phyloP scores from a whole-genome alignment of 2,113 vertebrate species.

The Pica pica region DNA sequence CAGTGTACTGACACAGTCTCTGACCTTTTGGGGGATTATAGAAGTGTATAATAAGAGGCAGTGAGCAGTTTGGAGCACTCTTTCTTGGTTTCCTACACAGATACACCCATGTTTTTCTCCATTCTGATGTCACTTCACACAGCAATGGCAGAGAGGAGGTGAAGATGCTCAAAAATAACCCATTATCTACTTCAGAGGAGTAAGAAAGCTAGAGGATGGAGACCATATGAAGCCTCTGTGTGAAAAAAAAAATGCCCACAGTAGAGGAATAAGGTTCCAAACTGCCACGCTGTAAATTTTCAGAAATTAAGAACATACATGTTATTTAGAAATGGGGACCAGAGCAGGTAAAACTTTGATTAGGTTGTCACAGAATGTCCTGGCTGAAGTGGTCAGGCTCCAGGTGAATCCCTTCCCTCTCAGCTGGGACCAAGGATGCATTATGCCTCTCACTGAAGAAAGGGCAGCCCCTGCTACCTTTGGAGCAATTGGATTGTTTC shows the following conservation, averaged over 20 bases:
- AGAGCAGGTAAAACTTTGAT: not conserved
- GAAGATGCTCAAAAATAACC: not conserved
- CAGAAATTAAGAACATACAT: not conserved
- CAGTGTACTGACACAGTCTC: not conserved
- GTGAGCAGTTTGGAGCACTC: not conserved
- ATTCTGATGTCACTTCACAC: not conserved
- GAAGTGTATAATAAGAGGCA: not conserved
- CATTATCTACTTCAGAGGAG: not conserved
- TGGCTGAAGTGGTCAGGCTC: not conserved
- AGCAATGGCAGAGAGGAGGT: not conserved
- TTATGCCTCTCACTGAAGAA: not conserved
- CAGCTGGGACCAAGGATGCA: not conserved
- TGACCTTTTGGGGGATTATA: not conserved
- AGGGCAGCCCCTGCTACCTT: not conserved
- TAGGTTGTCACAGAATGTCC: not conserved
- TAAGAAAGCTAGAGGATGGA: not conserved
- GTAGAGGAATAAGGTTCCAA: not conserved
- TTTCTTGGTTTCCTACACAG: not conserved
- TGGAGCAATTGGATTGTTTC: not conserved
- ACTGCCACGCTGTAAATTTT: accelerated
- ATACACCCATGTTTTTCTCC: not conserved
- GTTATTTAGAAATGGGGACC: not conserved
- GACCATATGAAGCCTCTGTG: not conserved
- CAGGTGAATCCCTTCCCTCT: not conserved
- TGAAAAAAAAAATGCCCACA: not conserved